Evolutionary conservation across 2,113 vertebrate species (phyloP), one percentile per base, ranked within the genome.

Genomic region (Leucosticte australis): DNA sequence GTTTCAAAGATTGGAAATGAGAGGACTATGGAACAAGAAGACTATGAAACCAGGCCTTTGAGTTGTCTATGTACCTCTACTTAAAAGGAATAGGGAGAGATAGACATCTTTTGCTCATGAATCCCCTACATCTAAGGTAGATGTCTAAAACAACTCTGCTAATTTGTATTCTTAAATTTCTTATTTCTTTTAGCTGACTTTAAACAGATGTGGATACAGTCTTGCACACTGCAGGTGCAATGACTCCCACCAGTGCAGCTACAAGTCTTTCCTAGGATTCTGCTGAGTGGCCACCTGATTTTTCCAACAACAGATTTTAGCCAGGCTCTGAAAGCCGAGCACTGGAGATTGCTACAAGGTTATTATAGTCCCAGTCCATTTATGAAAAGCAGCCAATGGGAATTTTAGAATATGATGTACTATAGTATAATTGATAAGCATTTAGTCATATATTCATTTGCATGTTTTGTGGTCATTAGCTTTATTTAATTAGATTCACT

Each of bases 391-490:
- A 46, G 6, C 1, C 18, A 60, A 6, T 27, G 14, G 4, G 9
- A 77, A 65, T 69, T 80, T 73, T 47, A 73, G 26, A 80, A 6
- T 28, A 69, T 76, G 10, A 39, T 33, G 5, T 47, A 42, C 15
- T n/a, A 26, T 35, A 33, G 7, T 17, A 6, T 64, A 60, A 79
- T 76, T 85, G 35, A 56, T 41, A 59, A 18, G 10, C 9, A 35
- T 50, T 50, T 64, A 39, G 3, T 39, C 2, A 8, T 33, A 12
- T 69, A 14, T 56, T 69, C 27, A 19, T 78, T 70, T 94, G 3
- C 13, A 65, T 0, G 0, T 65, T 67, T 69, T 62, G 8, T 63
- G 37, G 22, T 7, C 4, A 17, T 79, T 76, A 55, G 4, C 4
- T 80, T 59, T 59, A 89, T 76, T 76, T 63, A 46, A 62, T 62